These are phyloP conservation scores for Phaenicophaeus curvirostris DNA, from an alignment of 2,797 vertebrate genomes.

Conservation along the genomic window DNA sequence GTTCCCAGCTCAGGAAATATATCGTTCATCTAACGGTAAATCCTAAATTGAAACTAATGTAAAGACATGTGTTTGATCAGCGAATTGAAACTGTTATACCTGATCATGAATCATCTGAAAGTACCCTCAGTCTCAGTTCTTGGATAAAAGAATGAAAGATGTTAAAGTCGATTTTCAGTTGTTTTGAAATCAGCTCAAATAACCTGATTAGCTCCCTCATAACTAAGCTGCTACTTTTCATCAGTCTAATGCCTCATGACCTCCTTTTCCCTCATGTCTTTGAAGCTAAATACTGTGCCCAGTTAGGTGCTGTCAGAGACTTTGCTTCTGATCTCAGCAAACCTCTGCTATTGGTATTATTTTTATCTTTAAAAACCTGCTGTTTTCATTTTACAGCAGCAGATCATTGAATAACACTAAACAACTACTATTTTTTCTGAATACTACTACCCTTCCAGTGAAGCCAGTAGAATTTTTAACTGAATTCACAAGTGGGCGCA, in stretches of 20 bases:
- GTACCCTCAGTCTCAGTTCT: not conserved
- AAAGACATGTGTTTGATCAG: not conserved
- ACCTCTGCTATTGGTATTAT: not conserved
- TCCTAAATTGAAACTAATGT: not conserved
- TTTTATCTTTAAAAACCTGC: not conserved
- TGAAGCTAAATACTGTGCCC: not conserved
- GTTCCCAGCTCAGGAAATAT: not conserved
- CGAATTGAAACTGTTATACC: not conserved
- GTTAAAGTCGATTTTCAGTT: not conserved
- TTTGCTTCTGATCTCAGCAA: conserved; percentile 6
- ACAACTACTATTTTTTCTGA: not conserved
- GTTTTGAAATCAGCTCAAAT: conserved; percentile 8
- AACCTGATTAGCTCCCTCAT: not conserved
- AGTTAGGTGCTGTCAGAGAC: not conserved
- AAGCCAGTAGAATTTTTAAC: not conserved
- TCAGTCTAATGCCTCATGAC: not conserved
- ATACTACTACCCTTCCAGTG: not conserved
- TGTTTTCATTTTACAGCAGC: not conserved
- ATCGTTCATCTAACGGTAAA: not conserved
- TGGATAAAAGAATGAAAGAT: not conserved
- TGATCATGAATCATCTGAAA: not conserved
- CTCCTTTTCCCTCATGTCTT: not conserved
- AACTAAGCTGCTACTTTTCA: not conserved
- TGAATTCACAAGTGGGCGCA: not conserved
- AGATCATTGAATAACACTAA: not conserved